Conservation (phyloP, 2,888 invertebrate species). For the Drosophila stalkeri region DNA sequence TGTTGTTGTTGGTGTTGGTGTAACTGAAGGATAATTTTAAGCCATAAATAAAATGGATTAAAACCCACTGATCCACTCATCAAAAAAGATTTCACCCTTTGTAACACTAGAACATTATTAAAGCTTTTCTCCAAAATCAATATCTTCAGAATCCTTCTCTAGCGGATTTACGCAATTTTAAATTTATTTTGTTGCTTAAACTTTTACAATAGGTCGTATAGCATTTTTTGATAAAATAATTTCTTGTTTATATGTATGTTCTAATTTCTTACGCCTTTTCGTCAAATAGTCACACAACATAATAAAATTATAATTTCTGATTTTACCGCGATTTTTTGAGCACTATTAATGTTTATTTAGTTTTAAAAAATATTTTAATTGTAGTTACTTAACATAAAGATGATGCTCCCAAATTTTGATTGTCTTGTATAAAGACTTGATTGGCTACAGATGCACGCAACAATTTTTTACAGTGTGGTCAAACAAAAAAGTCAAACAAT, state of each 20-base stretch:
- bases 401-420: neutral
- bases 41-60: slow-evolving; percentile 82
- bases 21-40: slow-evolving; percentile 76
- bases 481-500: slow-evolving; percentile 33
- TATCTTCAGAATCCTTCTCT: slow-evolving; percentile 33
- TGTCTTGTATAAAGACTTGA: neutral
- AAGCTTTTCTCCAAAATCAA: slow-evolving; percentile 62
- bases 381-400: neutral
- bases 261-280: neutral
- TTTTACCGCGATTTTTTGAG: too few relatives aligned
- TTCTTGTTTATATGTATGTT: neutral
- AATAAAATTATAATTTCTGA: too few relatives aligned
- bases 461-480: slow-evolving; percentile 22
- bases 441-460: neutral
- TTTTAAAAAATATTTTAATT: neutral
- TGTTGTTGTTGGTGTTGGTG: slow-evolving; percentile 31
- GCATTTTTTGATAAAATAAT: neutral
- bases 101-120: slow-evolving; percentile 60
- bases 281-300: too few relatives aligned
- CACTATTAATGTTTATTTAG: neutral
- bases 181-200: slow-evolving; percentile 41
- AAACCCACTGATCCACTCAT: slow-evolving; percentile 79
- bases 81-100: slow-evolving; percentile 68
- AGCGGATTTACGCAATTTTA: slow-evolving; percentile 39
- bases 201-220: slow-evolving; percentile 1